phyloP scores from a whole-genome alignment of 1,140 invertebrate species.

The Drosophila sulfurigaster region DNA sequence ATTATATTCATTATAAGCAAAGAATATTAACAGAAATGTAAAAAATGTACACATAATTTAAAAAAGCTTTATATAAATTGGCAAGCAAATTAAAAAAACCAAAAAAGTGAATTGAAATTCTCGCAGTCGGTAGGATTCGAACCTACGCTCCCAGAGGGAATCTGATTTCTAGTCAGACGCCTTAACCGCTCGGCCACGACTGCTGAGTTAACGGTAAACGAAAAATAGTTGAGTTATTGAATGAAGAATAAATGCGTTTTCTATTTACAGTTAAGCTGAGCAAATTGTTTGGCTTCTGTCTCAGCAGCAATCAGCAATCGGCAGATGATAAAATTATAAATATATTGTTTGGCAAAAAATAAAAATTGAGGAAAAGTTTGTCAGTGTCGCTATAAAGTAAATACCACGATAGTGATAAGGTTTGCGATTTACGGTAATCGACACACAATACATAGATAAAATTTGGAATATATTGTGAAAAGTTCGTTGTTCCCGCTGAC shows the following conservation, averaged over 20 bases:
- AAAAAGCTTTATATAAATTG: too few relatives aligned
- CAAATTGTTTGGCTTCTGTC: neutral
- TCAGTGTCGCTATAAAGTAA: neutral
- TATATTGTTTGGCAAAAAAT: neutral
- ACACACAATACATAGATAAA: neutral
- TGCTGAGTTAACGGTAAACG: constrained; percentile 81
- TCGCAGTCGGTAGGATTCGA: constrained; percentile 94
- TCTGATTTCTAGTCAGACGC: constrained; percentile 94
- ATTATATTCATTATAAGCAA: too few relatives aligned
- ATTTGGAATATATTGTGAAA: neutral
- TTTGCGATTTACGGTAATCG: neutral
- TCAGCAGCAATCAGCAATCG: too few relatives aligned
- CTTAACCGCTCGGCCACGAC: constrained; percentile 94
- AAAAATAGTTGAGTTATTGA: neutral
- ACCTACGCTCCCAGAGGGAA: constrained; percentile 94
- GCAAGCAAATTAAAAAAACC: neutral
- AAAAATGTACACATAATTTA: too few relatives aligned
- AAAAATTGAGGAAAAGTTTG: neutral
- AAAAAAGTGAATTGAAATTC: neutral
- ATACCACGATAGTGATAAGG: neutral
- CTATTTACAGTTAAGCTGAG: neutral
- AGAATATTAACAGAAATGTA: too few relatives aligned
- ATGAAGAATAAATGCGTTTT: neutral
- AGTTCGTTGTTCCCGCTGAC: neutral
- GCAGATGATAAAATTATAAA: neutral